Evolutionary conservation across 2,113 vertebrate species (phyloP).

Genomic region (Illadopsis cleaveri): DNA sequence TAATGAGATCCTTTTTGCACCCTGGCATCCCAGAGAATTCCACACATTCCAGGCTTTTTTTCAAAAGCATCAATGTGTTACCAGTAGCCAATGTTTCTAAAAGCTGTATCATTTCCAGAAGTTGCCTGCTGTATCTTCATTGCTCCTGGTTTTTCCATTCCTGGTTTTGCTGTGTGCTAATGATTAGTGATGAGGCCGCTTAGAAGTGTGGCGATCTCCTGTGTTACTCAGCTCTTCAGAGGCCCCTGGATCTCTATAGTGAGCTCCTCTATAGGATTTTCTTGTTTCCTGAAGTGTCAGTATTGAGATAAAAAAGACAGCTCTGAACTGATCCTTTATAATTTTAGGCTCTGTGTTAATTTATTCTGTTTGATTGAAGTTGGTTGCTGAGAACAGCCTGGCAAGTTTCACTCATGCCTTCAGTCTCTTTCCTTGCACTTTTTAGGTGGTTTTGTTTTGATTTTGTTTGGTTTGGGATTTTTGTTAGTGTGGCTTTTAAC

Average conservation of each 20-base stretch:
- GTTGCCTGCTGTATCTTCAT: not conserved
- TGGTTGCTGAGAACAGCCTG: not conserved
- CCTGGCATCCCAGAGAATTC: constrained; percentile 32
- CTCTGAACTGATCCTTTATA: not conserved
- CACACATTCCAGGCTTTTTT: constrained; percentile 27
- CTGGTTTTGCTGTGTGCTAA: not conserved
- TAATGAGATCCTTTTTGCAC: constrained; percentile 9
- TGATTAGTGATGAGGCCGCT: not conserved
- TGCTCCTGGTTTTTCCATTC: not conserved
- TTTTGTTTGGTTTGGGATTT: not conserved
- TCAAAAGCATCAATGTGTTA: not conserved
- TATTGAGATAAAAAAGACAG: not conserved
- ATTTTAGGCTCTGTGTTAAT: not conserved
- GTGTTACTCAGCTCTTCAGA: not conserved
- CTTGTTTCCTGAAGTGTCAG: not conserved
- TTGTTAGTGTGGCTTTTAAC: not conserved
- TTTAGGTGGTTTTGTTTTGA: not conserved
- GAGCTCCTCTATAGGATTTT: not conserved
- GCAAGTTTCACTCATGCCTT: constrained; percentile 31
- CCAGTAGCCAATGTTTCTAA: not conserved
- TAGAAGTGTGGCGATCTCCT: not conserved
- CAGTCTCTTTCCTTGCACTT: not conserved
- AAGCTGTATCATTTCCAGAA: not conserved
- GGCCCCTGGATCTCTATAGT: not conserved
- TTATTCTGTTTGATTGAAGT: not conserved